A percentile compares a stretch with the other conserved stretches of the same genome.
Conservation (phyloP, 2,113 vertebrate species). For the Phaetusa simplex region DNA sequence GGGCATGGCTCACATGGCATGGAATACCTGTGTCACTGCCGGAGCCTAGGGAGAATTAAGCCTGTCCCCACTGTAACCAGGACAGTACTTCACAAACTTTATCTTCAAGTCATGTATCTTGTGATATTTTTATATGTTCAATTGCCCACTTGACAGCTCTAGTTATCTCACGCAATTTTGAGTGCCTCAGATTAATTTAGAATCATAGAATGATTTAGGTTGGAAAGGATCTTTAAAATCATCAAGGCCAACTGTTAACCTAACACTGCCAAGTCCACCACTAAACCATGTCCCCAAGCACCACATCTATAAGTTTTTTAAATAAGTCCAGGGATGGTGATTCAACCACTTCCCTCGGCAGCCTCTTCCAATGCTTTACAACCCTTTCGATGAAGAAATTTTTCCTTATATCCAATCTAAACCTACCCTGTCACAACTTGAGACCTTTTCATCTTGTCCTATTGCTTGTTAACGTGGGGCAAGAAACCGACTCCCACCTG, state of each 20-base stretch:
- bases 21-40: too few relatives aligned
- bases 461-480: not conserved
- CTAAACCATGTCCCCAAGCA: not conserved
- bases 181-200: not conserved
- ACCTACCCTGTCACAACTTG: not conserved
- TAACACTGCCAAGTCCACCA: not conserved
- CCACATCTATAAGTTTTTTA: not conserved
- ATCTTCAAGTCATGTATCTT: not conserved
- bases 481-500: not conserved
- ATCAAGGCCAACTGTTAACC: not conserved
- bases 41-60: too few relatives aligned
- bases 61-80: too few relatives aligned
- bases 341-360: not conserved
- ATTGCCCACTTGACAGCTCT: not conserved
- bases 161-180: not conserved
- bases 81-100: not conserved
- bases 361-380: not conserved
- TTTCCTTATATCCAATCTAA: not conserved
- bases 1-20: too few relatives aligned
- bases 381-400: not conserved
- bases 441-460: not conserved
- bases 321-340: not conserved
- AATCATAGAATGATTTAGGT: not conserved
- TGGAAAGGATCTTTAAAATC: not conserved
- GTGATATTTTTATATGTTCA: not conserved